Conservation (phyloP, 2,797 vertebrate genomes). For the Columba guinea region DNA sequence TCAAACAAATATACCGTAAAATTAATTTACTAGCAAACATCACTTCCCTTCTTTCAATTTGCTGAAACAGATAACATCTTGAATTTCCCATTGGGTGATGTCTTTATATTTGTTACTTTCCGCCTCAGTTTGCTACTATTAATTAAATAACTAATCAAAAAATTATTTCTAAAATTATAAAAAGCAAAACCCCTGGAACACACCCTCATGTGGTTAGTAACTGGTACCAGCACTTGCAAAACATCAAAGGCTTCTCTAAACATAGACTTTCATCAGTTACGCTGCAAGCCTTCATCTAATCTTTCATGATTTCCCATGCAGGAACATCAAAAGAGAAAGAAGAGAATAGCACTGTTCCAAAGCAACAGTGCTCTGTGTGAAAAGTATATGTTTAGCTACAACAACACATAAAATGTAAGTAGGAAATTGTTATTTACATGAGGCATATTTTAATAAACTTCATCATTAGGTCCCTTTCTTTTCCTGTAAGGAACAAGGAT, state of each 20-base stretch:
- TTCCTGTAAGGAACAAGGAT: conserved; percentile 50
- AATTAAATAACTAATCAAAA: conserved; percentile 67
- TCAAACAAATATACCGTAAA: not conserved
- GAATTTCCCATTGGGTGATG: conserved; percentile 3
- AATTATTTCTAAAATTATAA: conserved; percentile 55
- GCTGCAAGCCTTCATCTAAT: conserved; percentile 66
- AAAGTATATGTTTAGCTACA: conserved; percentile 58
- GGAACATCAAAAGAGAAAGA: conserved; percentile 75
- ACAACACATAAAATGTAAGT: conserved; percentile 26
- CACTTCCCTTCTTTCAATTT: not conserved
- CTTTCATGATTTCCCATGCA: conserved; percentile 73
- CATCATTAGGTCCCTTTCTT: conserved; percentile 59
- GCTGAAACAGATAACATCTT: not conserved
- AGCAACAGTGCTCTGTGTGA: conserved; percentile 42
- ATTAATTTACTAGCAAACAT: not conserved
- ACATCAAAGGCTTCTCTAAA: conserved; percentile 78
- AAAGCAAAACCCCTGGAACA: conserved; percentile 17
- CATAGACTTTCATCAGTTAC: conserved; percentile 75
- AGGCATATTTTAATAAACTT: conserved; percentile 73
- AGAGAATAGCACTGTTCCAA: conserved; percentile 63
- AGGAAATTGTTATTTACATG: conserved; percentile 69
- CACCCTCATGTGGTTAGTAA: conserved; percentile 64
- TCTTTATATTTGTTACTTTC: conserved; percentile 42
- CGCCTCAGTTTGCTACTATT: conserved; percentile 44
- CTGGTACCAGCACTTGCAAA: conserved; percentile 56